phyloP scores from a whole-genome alignment of 2,113 vertebrate genomes.

The Polypterus senegalus region DNA sequence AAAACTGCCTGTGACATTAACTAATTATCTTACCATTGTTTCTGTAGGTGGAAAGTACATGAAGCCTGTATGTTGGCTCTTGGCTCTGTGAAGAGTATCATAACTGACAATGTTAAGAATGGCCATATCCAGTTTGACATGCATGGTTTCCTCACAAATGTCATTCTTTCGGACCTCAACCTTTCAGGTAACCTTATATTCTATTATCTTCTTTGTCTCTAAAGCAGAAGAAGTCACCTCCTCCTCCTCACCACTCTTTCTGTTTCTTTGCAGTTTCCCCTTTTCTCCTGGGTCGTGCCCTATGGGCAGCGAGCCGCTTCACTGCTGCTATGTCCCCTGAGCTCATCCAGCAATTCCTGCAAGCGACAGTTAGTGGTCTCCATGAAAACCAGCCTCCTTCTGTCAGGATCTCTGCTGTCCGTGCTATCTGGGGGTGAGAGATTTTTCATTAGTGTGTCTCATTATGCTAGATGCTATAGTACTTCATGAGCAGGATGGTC shows the following conservation, averaged over 20 bases:
- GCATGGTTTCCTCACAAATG: constrained; percentile 85
- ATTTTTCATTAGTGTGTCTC: neutral
- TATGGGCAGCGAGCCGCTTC: constrained; percentile 94
- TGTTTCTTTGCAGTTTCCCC: constrained; percentile 56
- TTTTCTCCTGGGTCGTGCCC: constrained; percentile 83
- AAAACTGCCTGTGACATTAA: neutral
- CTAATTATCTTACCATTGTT: constrained; percentile 8
- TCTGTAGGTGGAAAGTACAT: constrained; percentile 89
- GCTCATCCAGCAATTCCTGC: constrained; percentile 93
- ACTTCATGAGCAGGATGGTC: too few species aligned
- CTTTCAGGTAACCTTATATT: constrained; percentile 58
- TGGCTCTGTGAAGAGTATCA: constrained; percentile 86
- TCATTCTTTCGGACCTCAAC: constrained; percentile 88
- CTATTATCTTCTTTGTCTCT: neutral
- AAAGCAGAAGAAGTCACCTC: neutral
- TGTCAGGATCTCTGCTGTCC: constrained; percentile 86
- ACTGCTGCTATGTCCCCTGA: constrained; percentile 93
- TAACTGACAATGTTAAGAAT: constrained; percentile 87
- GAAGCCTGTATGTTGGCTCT: constrained; percentile 93
- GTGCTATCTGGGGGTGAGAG: constrained; percentile 93
- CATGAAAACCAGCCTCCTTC: constrained; percentile 87
- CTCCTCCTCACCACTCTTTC: constrained; percentile 8
- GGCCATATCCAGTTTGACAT: constrained; percentile 90
- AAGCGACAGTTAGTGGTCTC: constrained; percentile 89
- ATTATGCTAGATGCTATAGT: too few species aligned